phyloP scores from a whole-genome alignment of 2,797 vertebrate genomes.

The Nannoperca australis region DNA sequence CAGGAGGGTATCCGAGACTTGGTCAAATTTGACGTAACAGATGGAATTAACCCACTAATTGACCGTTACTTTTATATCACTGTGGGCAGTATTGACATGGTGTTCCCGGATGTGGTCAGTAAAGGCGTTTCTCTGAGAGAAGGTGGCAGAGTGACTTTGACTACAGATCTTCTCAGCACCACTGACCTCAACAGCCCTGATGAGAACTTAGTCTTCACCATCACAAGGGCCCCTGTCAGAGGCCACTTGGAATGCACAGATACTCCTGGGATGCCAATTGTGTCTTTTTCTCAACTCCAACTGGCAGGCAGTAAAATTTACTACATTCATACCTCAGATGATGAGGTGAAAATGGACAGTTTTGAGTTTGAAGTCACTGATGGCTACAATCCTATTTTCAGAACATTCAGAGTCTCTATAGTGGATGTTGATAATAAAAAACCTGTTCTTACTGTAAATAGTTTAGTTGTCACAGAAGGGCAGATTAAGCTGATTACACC shows the following conservation, averaged over 20 bases:
- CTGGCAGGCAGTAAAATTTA: constrained; percentile 96
- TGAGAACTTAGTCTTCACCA: constrained; percentile 92
- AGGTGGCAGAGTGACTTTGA: constrained; percentile 93
- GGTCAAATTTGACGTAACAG: constrained; percentile 95
- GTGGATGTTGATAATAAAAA: constrained; percentile 97
- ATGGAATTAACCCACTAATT: constrained; percentile 93
- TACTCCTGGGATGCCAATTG: constrained; percentile 88
- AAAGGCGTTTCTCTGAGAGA: constrained; percentile 96
- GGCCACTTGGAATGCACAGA: constrained; percentile 95
- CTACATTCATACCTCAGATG: constrained; percentile 95
- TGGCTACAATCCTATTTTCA: constrained; percentile 94
- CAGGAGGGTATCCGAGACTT: constrained; percentile 92
- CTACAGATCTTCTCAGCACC: constrained; percentile 95
- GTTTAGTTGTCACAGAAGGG: constrained; percentile 89
- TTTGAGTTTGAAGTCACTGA: constrained; percentile 98
- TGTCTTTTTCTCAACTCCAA: constrained; percentile 93
- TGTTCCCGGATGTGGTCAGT: constrained; percentile 96
- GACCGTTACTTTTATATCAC: constrained; percentile 96
- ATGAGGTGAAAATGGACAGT: constrained; percentile 98
- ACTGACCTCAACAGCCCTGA: constrained; percentile 96
- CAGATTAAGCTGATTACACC: constrained; percentile 93
- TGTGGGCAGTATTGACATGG: constrained; percentile 90
- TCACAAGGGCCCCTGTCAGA: constrained; percentile 92
- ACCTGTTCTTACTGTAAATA: constrained; percentile 91
- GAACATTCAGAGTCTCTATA: constrained; percentile 94